phyloP scores from a whole-genome alignment of 2,888 invertebrate genomes.

The Caenorhabditis wallacei region DNA sequence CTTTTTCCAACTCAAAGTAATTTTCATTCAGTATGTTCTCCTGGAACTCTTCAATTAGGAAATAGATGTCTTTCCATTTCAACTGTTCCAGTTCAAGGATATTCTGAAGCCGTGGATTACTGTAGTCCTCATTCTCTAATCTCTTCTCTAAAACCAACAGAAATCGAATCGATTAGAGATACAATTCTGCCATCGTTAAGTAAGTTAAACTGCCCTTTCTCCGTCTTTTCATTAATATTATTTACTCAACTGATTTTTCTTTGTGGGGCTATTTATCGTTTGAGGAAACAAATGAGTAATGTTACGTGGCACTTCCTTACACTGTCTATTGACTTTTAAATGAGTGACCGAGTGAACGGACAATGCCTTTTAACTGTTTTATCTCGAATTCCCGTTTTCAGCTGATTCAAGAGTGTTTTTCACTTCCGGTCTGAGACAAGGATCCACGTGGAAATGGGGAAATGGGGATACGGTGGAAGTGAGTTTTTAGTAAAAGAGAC shows the following conservation, averaged over 20 bases:
- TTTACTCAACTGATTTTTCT: slow-evolving; percentile 54
- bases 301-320: slow-evolving; percentile 56
- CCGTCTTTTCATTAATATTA: slow-evolving; percentile 1
- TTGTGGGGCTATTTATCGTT: slow-evolving; percentile 46
- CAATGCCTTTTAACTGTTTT: background rate
- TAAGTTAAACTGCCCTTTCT: slow-evolving; percentile 34
- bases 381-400: slow-evolving; percentile 44
- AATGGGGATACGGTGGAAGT: slow-evolving; percentile 68
- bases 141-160: slow-evolving; percentile 46
- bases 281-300: slow-evolving; percentile 32
- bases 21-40: slow-evolving; percentile 49
- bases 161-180: slow-evolving; percentile 50
- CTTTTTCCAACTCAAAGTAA: background rate
- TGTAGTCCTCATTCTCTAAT: slow-evolving; percentile 49
- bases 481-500: background rate
- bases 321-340: slow-evolving; percentile 53
- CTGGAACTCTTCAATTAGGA: slow-evolving; percentile 56
- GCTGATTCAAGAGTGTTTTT: slow-evolving; percentile 61
- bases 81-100: slow-evolving; percentile 42
- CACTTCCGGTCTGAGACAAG: slow-evolving; percentile 74
- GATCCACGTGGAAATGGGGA: slow-evolving; percentile 75
- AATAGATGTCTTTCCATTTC: slow-evolving; percentile 55
- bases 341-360: background rate
- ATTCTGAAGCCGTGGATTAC: slow-evolving; percentile 41
- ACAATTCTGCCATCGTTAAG: slow-evolving; percentile 37